These are phyloP conservation scores for Nysson spinosus DNA, from an alignment of 2,888 invertebrate species.

Conservation along the genomic window DNA sequence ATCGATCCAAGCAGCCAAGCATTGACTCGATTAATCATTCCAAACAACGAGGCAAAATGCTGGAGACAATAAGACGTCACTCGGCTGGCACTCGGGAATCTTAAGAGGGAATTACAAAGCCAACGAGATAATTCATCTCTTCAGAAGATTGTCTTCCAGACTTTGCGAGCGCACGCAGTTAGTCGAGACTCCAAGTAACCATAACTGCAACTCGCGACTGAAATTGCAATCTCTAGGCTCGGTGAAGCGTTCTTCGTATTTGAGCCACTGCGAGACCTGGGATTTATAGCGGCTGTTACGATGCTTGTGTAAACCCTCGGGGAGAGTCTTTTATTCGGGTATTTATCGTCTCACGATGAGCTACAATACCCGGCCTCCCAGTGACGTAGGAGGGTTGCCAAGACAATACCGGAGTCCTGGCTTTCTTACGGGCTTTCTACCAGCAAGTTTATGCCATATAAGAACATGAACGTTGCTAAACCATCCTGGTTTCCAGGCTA, in stretches of 20 bases:
- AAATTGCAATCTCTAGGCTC: constrained; percentile 17
- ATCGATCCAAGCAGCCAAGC: too few species aligned
- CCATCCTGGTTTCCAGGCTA: constrained; percentile 5
- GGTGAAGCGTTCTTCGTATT: constrained; percentile 46
- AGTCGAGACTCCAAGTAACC: not conserved
- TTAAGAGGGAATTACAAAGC: constrained; percentile 15
- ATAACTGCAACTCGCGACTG: constrained; percentile 7
- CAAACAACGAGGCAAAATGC: too few species aligned
- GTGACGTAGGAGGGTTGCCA: constrained; percentile 3
- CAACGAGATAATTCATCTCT: constrained; percentile 28
- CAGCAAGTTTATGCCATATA: not conserved
- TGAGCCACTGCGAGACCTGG: constrained; percentile 59
- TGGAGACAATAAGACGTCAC: constrained; percentile 38
- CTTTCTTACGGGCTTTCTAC: not conserved
- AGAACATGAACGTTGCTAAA: constrained; percentile 5
- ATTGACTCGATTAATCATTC: too few species aligned
- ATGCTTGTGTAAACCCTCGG: constrained; percentile 27
- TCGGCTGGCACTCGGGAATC: constrained; percentile 7
- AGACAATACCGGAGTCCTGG: constrained; percentile 3
- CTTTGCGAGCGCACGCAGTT: not conserved
- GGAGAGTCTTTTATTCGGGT: constrained; percentile 37
- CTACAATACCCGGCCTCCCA: not conserved
- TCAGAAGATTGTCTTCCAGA: constrained; percentile 14
- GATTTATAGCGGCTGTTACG: constrained; percentile 58
- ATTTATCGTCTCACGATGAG: constrained; percentile 31